Conservation (phyloP, 2,797 vertebrate genomes). For the Parauchenoglanis ngamensis region DNA sequence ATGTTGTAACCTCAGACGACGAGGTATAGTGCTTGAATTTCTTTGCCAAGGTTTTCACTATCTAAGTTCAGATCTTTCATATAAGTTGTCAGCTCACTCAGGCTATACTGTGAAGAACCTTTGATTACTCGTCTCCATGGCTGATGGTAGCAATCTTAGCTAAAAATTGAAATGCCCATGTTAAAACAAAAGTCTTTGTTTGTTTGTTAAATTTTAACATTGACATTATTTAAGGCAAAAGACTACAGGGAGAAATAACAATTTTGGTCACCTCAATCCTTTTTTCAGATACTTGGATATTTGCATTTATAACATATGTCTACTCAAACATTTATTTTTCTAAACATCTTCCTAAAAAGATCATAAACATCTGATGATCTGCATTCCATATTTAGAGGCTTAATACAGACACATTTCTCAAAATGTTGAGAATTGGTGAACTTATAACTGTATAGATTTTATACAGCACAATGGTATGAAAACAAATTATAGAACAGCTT, state of each 20-base stretch:
- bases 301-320: not conserved
- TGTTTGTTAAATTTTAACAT: too few relatives aligned
- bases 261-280: not conserved
- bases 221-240: not conserved
- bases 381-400: not conserved
- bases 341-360: not conserved
- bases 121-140: not conserved
- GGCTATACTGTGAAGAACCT: not conserved
- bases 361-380: not conserved
- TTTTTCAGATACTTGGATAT: not conserved
- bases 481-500: not conserved
- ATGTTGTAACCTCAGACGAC: too few relatives aligned
- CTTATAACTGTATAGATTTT: too few relatives aligned
- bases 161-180: not conserved
- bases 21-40: not conserved
- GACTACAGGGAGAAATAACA: not conserved
- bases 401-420: not conserved
- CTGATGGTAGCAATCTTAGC: not conserved
- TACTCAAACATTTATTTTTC: not conserved
- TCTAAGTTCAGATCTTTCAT: not conserved
- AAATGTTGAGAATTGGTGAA: not conserved
- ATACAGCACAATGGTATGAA: not conserved
- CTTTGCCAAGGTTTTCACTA: not conserved
- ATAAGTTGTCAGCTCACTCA: conserved; percentile 8
- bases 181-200: not conserved